phyloP scores from a whole-genome alignment of 1,140 invertebrate species.

The Lordiphosa stackelbergi region DNA sequence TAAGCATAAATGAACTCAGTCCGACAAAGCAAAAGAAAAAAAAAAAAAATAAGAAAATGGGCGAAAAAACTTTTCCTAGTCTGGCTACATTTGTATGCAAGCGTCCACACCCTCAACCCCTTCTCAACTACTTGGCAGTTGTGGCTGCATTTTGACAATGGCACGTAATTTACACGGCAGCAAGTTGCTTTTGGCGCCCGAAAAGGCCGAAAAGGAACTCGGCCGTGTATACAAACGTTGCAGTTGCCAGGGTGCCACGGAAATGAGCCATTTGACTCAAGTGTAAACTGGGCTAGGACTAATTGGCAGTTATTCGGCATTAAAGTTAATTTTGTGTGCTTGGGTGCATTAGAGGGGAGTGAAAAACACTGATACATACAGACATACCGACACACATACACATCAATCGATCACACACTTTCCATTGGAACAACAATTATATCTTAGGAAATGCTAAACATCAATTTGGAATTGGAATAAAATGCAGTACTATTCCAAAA shows the following conservation, averaged over 20 bases:
- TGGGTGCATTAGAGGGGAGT: slow-evolving; percentile 7
- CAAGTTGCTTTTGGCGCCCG: slow-evolving; percentile 24
- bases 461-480: slow-evolving; percentile 48
- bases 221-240: slow-evolving; percentile 68
- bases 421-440: slow-evolving; percentile 32
- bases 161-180: slow-evolving; percentile 64
- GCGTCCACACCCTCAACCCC: neutral
- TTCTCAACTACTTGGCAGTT: slow-evolving; percentile 12
- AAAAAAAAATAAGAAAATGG: slow-evolving; percentile 6
- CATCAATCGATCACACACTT: slow-evolving; percentile 1
- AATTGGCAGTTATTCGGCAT: slow-evolving; percentile 69
- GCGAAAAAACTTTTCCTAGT: slow-evolving; percentile 19
- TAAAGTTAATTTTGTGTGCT: slow-evolving; percentile 28
- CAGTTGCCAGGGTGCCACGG: slow-evolving; percentile 29
- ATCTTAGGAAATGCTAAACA: slow-evolving; percentile 36
- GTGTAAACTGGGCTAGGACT: slow-evolving; percentile 76
- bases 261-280: slow-evolving; percentile 71
- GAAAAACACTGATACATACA: slow-evolving; percentile 18
- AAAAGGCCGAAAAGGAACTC: slow-evolving; percentile 22
- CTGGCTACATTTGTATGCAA: slow-evolving; percentile 48
- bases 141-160: slow-evolving; percentile 54
- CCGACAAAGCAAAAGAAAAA: neutral
- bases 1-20: slow-evolving; percentile 66
- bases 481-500: slow-evolving; percentile 63
- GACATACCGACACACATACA: slow-evolving; percentile 14